Conservation (phyloP, 2,888 invertebrate genomes). For the Hypercompe scribonia region DNA sequence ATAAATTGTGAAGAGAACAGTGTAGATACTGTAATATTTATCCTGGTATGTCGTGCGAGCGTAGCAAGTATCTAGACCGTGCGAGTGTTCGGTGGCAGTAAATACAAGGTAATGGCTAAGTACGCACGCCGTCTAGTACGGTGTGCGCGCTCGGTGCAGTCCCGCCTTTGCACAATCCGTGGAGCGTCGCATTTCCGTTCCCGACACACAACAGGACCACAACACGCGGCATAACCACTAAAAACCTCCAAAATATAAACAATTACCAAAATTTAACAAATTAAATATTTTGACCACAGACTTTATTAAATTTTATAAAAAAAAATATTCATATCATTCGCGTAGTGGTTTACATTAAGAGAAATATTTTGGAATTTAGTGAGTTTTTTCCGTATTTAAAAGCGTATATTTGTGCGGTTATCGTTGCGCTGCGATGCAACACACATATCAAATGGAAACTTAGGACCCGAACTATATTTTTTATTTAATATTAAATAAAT, state of each 20-base stretch:
- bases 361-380: constrained; percentile 74
- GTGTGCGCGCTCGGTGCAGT: constrained; percentile 85
- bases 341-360: constrained; percentile 50
- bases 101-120: constrained; percentile 87
- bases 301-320: constrained; percentile 73
- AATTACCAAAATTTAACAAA: constrained; percentile 58
- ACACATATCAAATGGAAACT: constrained; percentile 85
- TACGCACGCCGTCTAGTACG: constrained; percentile 86
- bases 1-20: too few species aligned
- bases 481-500: constrained; percentile 65
- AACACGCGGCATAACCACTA: constrained; percentile 81
- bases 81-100: constrained; percentile 76
- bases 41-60: constrained; percentile 8
- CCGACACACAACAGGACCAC: constrained; percentile 71
- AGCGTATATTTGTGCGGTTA: constrained; percentile 60
- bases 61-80: constrained; percentile 72
- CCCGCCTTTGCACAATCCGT: constrained; percentile 86
- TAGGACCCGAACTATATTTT: constrained; percentile 84
- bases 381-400: constrained; percentile 66
- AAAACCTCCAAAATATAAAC: constrained; percentile 79
- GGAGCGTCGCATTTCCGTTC: constrained; percentile 84
- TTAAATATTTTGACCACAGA: constrained; percentile 74
- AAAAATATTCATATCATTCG: constrained; percentile 70
- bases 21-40: not conserved
- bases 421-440: constrained; percentile 65